Conservation (phyloP, 2,888 invertebrate genomes). For the Synanthedon tipuliformis region DNA sequence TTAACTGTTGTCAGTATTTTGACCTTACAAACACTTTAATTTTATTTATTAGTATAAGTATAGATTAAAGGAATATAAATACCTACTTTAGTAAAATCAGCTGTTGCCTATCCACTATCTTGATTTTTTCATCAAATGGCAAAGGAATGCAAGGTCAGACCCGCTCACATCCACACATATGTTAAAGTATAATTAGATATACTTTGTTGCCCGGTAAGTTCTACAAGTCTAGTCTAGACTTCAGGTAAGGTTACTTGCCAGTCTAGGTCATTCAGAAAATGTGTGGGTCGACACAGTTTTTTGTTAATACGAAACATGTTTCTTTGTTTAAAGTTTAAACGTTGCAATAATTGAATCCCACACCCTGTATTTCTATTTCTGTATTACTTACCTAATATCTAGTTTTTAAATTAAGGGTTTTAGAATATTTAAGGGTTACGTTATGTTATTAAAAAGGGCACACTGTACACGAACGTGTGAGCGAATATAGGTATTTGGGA, state of each 20-base stretch:
- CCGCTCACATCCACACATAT: slow-evolving; percentile 6
- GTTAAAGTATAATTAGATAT: slow-evolving; percentile 2
- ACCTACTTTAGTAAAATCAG: slow-evolving; percentile 5
- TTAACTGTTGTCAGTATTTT: too few relatives aligned
- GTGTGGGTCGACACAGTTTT: neutral
- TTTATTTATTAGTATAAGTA: too few relatives aligned
- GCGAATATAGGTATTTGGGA: too few relatives aligned
- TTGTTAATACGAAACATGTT: neutral
- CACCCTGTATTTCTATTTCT: too few relatives aligned
- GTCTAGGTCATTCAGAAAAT: slow-evolving; percentile 2
- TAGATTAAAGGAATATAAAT: too few relatives aligned
- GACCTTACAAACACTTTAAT: too few relatives aligned
- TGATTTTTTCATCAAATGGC: slow-evolving; percentile 2
- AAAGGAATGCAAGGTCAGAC: slow-evolving; percentile 2
- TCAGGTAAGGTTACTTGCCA: slow-evolving; percentile 1
- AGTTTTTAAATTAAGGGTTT: too few relatives aligned
- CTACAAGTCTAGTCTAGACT: neutral
- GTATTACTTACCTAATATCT: too few relatives aligned
- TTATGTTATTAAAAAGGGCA: too few relatives aligned
- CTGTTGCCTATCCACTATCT: slow-evolving; percentile 9
- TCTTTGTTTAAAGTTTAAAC: neutral
- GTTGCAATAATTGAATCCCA: too few relatives aligned
- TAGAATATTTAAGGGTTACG: too few relatives aligned
- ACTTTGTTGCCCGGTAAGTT: neutral
- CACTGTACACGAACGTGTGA: too few relatives aligned